Percentiles rank a stretch among this genome's conserved stretches.
Conservation (phyloP, 2,797 vertebrate genomes). For the Gadopsis marmoratus region DNA sequence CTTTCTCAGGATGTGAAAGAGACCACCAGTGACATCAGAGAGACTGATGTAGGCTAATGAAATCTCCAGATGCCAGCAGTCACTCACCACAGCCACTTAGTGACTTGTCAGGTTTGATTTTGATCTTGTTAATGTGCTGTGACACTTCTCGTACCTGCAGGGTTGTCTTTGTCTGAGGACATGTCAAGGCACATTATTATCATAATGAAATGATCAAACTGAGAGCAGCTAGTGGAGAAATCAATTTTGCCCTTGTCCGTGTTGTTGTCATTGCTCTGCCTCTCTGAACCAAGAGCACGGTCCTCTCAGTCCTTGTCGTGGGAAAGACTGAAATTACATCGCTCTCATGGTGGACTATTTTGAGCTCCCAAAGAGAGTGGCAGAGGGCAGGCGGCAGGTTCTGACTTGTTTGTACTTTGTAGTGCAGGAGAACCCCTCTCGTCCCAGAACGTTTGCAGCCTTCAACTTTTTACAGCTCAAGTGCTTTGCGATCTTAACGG, state of each 20-base stretch:
- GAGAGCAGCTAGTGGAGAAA: conserved; percentile 32
- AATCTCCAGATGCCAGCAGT: conserved; percentile 78
- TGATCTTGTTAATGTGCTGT: conserved; percentile 30
- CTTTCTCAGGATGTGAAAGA: conserved; percentile 77
- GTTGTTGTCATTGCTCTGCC: conserved; percentile 74
- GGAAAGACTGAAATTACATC: conserved; percentile 92
- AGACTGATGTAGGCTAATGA: conserved; percentile 75
- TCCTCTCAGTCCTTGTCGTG: conserved; percentile 80
- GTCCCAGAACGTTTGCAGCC: conserved; percentile 72
- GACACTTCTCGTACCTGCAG: conserved; percentile 38
- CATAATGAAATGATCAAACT: conserved; percentile 37
- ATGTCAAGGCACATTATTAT: conserved; percentile 23
- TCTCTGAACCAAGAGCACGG: conserved; percentile 71
- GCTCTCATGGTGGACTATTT: conserved; percentile 88
- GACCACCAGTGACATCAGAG: conserved; percentile 78
- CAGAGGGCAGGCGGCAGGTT: conserved; percentile 86
- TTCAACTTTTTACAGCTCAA: conserved; percentile 67
- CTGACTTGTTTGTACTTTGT: conserved; percentile 74
- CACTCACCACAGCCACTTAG: conserved; percentile 65
- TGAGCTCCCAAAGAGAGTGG: conserved; percentile 86
- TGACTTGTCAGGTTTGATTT: conserved; percentile 64
- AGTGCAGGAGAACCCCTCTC: conserved; percentile 78
- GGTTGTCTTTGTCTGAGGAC: conserved; percentile 18
- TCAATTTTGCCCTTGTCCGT: conserved; percentile 51
- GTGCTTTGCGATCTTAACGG: conserved; percentile 61